Percentiles rank a stretch among this genome's conserved stretches.
Evolutionary conservation across 2,888 invertebrate genomes (phyloP).

Genomic region (Saturnia japonica): DNA sequence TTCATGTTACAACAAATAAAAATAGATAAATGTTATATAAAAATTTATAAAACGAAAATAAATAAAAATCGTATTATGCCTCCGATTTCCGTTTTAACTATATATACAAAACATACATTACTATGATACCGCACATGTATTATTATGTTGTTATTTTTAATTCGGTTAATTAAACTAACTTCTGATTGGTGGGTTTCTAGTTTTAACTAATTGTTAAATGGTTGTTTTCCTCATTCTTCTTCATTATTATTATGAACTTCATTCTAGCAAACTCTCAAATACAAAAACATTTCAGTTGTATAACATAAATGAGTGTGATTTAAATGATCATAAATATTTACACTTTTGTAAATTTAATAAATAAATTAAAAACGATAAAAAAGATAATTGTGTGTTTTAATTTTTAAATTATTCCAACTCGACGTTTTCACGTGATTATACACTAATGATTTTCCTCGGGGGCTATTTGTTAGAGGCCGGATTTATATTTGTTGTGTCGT

Average conservation of each 20-base stretch:
- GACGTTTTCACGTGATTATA: background rate
- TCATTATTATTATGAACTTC: background rate
- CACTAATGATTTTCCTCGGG: background rate
- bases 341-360: constrained; percentile 2
- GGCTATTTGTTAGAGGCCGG: background rate
- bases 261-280: background rate
- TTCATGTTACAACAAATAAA: constrained; percentile 43
- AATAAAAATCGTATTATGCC: constrained; percentile 68
- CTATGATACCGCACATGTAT: background rate
- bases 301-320: constrained; percentile 2
- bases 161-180: constrained; percentile 15
- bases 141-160: background rate
- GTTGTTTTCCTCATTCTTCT: constrained; percentile 2
- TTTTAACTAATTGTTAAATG: constrained; percentile 10
- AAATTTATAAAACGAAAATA: constrained; percentile 49
- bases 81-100: constrained; percentile 59
- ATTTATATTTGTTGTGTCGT: background rate
- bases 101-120: constrained; percentile 73
- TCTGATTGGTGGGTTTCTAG: constrained; percentile 52
- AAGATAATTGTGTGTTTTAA: background rate
- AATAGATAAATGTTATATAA: constrained; percentile 46
- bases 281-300: background rate
- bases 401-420: background rate
- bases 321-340: background rate
- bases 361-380: background rate